Percentiles rank a stretch among this genome's conserved stretches.
phyloP scores from a whole-genome alignment of 2,888 invertebrate species.

The Tanytarsus gracilentus region DNA sequence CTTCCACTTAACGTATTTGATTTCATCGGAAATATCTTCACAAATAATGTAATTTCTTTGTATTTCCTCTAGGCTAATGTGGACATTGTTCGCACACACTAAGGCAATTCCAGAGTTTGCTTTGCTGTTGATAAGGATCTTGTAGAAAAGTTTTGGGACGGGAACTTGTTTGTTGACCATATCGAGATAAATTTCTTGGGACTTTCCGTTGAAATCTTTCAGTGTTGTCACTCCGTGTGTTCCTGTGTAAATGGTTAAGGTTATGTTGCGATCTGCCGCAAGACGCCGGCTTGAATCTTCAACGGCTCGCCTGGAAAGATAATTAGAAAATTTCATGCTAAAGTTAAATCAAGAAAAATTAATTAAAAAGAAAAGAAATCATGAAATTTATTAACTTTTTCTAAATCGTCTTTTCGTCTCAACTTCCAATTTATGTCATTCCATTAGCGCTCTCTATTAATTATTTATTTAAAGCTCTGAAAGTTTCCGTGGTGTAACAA shows the following conservation, averaged over 20 bases:
- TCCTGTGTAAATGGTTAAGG: constrained; percentile 49
- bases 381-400: too few relatives aligned
- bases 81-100: constrained; percentile 44
- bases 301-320: constrained; percentile 37
- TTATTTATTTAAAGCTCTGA: too few relatives aligned
- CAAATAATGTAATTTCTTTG: constrained; percentile 37
- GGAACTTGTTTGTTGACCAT: constrained; percentile 42
- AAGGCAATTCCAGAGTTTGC: constrained; percentile 47
- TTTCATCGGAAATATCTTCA: constrained; percentile 44
- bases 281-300: constrained; percentile 46
- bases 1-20: constrained; percentile 46
- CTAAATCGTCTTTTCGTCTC: too few relatives aligned
- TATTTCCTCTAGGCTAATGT: constrained; percentile 36
- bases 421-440: too few relatives aligned
- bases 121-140: constrained; percentile 47
- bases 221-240: constrained; percentile 48
- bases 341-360: neutral
- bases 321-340: neutral
- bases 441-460: too few relatives aligned
- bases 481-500: too few relatives aligned
- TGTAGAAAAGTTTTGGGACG: constrained; percentile 51
- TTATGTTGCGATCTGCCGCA: constrained; percentile 38
- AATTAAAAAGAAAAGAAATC: too few relatives aligned
- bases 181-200: constrained; percentile 40
- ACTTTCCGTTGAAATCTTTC: constrained; percentile 41